phyloP scores from a whole-genome alignment of 2,113 vertebrate species.

The Piprites chloris region DNA sequence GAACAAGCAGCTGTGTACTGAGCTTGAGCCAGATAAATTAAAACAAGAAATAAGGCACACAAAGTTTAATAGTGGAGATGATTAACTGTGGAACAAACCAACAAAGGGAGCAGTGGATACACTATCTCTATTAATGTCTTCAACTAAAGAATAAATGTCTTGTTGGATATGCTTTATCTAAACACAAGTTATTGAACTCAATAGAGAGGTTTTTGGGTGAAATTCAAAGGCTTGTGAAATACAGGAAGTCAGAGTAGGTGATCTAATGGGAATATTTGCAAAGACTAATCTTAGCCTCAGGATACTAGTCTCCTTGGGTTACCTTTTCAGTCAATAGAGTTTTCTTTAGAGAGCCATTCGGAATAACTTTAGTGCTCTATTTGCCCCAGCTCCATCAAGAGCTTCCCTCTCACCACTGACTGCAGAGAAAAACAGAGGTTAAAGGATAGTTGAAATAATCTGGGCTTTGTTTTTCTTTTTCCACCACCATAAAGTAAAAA shows the following conservation, averaged over 20 bases:
- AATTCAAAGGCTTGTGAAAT: constrained; percentile 59
- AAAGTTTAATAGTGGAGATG: constrained; percentile 29
- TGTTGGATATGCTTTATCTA: constrained; percentile 46
- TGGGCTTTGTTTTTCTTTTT: not conserved
- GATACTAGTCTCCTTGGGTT: constrained; percentile 54
- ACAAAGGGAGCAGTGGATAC: constrained; percentile 20
- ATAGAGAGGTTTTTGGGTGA: constrained; percentile 14
- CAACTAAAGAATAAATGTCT: constrained; percentile 26
- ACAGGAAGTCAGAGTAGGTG: constrained; percentile 47
- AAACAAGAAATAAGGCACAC: constrained; percentile 32
- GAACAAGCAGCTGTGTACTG: constrained; percentile 31
- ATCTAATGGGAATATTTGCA: constrained; percentile 61
- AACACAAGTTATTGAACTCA: constrained; percentile 48
- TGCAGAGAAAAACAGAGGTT: not conserved
- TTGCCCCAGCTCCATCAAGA: not conserved
- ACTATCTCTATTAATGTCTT: constrained; percentile 37
- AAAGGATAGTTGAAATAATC: not conserved
- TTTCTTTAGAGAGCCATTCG: constrained; percentile 29
- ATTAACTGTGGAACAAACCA: constrained; percentile 41
- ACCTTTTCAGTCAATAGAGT: constrained; percentile 50
- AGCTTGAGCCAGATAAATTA: constrained; percentile 11
- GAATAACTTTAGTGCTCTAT: not conserved
- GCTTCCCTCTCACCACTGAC: not conserved
- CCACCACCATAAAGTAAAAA: too few species aligned
- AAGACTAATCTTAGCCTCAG: constrained; percentile 61